Evolutionary conservation across 2,888 invertebrate genomes (phyloP).

Genomic region (Strigamia crassipes): DNA sequence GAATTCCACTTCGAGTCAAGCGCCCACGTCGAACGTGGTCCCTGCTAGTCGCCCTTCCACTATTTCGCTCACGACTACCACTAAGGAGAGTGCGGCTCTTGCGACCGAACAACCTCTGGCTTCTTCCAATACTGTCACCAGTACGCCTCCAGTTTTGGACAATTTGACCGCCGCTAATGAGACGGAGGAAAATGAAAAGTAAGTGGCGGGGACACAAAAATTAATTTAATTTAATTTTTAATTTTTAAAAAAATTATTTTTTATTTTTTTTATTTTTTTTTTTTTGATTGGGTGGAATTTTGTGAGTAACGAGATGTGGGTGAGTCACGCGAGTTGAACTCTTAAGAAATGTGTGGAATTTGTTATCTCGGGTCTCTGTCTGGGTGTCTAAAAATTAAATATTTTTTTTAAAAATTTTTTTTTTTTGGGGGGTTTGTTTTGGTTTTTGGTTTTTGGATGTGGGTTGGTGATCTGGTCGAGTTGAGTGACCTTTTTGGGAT

Average conservation of each 20-base stretch:
- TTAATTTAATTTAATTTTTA: no score
- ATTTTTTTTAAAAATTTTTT: no score
- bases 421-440: not conserved
- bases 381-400: not conserved
- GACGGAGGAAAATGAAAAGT: slow-evolving; percentile 61
- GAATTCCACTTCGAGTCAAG: not conserved
- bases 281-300: not conserved
- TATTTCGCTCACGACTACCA: slow-evolving; percentile 24
- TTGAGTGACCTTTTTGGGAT: not conserved
- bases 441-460: not conserved
- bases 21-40: not conserved
- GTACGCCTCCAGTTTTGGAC: slow-evolving; percentile 43
- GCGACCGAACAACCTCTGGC: slow-evolving; percentile 60
- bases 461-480: not conserved
- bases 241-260: no score
- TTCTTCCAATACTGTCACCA: slow-evolving; percentile 55
- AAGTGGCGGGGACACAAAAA: no score
- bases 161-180: slow-evolving; percentile 55
- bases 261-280: not conserved
- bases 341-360: not conserved
- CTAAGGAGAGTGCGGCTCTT: slow-evolving; percentile 58
- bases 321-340: not conserved
- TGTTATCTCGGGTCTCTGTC: not conserved
- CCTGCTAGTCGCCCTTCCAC: slow-evolving; percentile 43
- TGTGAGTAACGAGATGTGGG: not conserved